These are phyloP conservation scores for Neodon shergylaensis DNA, from an alignment of 2,113 vertebrate species.

Conservation along the genomic window DNA sequence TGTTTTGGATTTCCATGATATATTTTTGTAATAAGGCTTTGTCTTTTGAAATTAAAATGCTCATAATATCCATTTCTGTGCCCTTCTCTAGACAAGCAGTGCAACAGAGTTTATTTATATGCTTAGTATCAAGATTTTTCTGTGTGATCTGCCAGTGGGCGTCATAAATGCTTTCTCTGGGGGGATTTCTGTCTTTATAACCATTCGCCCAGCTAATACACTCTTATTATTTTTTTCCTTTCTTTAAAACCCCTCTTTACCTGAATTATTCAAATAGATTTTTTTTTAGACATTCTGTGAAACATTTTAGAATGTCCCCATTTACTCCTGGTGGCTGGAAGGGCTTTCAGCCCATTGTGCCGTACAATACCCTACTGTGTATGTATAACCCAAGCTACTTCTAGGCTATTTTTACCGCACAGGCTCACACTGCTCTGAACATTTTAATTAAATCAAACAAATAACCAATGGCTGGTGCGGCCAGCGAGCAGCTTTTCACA, in stretches of 20 bases:
- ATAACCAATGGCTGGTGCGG: slow-evolving; percentile 63
- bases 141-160: slow-evolving; percentile 44
- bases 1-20: slow-evolving; percentile 27
- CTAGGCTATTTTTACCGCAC: slow-evolving; percentile 73
- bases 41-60: slow-evolving; percentile 46
- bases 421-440: slow-evolving; percentile 56
- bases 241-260: slow-evolving; percentile 34
- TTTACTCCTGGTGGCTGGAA: slow-evolving; percentile 49
- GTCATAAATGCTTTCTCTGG: slow-evolving; percentile 51
- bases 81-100: neutral
- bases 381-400: slow-evolving; percentile 65
- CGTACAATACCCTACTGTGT: slow-evolving; percentile 67
- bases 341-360: neutral
- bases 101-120: slow-evolving; percentile 62
- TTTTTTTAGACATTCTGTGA: neutral
- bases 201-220: slow-evolving; percentile 52
- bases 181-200: slow-evolving; percentile 5
- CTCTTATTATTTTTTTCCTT: slow-evolving; percentile 57
- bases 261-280: neutral
- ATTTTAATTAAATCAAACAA: slow-evolving; percentile 78
- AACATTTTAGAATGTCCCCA: slow-evolving; percentile 54
- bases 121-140: slow-evolving; percentile 61
- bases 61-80: neutral
- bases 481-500: slow-evolving; percentile 57
- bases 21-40: slow-evolving; percentile 61